Evolutionary conservation across 2,797 vertebrate species (phyloP), one percentile per base, ranked within the genome.

Genomic region (Distichodus sexfasciatus): DNA sequence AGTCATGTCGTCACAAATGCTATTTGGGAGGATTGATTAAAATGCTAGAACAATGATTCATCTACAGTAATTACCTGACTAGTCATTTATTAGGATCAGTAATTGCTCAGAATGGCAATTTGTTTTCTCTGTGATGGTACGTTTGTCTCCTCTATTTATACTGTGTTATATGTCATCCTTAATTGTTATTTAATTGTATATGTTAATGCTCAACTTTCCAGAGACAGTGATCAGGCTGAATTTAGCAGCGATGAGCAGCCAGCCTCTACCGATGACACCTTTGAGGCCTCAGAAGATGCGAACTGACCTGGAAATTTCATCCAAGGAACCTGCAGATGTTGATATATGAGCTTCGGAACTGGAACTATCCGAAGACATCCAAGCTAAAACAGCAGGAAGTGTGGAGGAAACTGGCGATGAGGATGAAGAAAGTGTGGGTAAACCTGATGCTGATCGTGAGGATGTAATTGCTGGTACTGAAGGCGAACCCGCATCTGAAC

Each of bases 191-290:
- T 47, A 66, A 66, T 36, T 44, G 2, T 44, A 21, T 53, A 40
- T 75, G 23, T 19, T 66, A 48, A 15, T 75, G 38, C n/a, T 80
- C 33, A 41, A 60, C 74, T 81, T 87, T 74, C n/a, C 78, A 92
- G 91, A 76, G 79, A 78, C 71, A 78, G 77, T 40, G 40, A 31
- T 41, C 43, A 19, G 36, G 12, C 51, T 24, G 74, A 76, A 15
- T 77, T 69, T 23, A 43, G 73, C 77, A 40, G 24, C 38, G 60
- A 77, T 75, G 48, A 59, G 23, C 8, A 54, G 60, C 36, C 28
- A 72, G 59, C 28, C 66, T 72, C 71, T 75, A 35, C 61, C 36
- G n/a, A n/a, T 6, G 44, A 63, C 21, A 76, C 75, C 23, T 26
- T 35, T 40, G 26, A 50, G 53, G 5, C 57, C 10, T 62, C 75